Evolutionary conservation across 1,140 invertebrate species (phyloP).

Genomic region (Acromyrmex echinatior): DNA sequence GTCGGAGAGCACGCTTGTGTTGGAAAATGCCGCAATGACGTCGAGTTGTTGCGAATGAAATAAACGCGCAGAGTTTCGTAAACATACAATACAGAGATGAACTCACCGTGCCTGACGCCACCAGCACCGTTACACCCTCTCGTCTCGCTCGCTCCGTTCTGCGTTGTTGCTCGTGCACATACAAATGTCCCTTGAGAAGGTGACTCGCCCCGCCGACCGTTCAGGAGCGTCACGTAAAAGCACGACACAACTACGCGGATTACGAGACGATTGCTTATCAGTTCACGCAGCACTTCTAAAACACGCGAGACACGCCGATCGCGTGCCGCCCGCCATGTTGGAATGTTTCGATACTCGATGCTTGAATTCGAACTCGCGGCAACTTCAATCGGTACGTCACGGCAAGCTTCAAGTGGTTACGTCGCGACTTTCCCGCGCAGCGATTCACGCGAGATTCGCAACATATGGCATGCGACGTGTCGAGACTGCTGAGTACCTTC

Average conservation of each 20-base stretch:
- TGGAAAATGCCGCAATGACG: neutral
- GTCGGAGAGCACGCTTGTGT: neutral
- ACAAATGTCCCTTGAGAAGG: neutral
- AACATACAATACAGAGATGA: neutral
- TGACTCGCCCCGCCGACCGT: neutral
- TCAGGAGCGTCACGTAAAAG: neutral
- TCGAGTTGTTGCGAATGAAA: conserved; percentile 10
- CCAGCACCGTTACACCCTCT: neutral
- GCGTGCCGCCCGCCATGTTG: neutral
- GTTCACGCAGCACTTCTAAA: neutral
- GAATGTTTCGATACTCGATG: neutral
- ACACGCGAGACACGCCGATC: neutral
- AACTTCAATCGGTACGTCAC: neutral
- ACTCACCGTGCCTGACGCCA: conserved; percentile 4
- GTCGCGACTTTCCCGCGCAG: neutral
- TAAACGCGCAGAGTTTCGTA: neutral
- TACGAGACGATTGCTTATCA: neutral
- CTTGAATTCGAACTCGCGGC: neutral
- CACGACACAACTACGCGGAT: neutral
- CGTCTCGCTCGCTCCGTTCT: neutral
- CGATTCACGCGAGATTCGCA: neutral
- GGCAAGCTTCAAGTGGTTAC: neutral
- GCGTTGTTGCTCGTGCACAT: neutral
- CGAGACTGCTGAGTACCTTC: neutral
- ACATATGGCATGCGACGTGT: neutral